Evolutionary conservation across 2,888 invertebrate species (phyloP).

Genomic region (Agrilus cyanescens): DNA sequence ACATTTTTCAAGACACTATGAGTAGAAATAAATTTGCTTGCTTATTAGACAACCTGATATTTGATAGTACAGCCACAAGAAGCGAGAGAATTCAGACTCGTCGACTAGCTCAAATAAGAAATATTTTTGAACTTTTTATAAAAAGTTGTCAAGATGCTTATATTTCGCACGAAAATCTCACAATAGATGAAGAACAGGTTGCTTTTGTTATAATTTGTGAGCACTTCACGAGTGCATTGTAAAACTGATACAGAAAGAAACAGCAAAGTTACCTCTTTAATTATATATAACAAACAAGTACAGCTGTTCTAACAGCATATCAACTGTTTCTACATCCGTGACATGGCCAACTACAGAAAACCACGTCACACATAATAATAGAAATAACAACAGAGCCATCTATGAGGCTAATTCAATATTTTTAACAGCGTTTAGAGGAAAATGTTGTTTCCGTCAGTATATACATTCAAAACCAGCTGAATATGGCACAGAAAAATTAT

Average conservation of each 20-base stretch:
- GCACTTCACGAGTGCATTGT: too few species aligned
- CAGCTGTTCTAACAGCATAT: too few species aligned
- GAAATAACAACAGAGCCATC: too few species aligned
- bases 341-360: too few species aligned
- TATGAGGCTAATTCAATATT: too few species aligned
- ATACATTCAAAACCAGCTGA: neutral
- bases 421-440: neutral
- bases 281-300: too few species aligned
- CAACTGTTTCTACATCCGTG: too few species aligned
- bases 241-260: too few species aligned
- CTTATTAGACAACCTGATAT: neutral
- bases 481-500: neutral
- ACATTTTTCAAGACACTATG: slow-evolving; percentile 2
- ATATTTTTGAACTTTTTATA: neutral
- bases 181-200: neutral
- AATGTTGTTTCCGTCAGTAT: neutral
- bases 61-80: neutral
- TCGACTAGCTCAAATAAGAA: neutral
- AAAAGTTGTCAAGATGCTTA: neutral
- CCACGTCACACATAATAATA: too few species aligned
- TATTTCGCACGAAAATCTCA: neutral
- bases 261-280: too few species aligned
- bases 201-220: too few species aligned
- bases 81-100: neutral
- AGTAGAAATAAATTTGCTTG: slow-evolving; percentile 2